These are phyloP conservation scores for Trachelus tabidus DNA, from an alignment of 2,888 invertebrate genomes.

Conservation along the genomic window DNA sequence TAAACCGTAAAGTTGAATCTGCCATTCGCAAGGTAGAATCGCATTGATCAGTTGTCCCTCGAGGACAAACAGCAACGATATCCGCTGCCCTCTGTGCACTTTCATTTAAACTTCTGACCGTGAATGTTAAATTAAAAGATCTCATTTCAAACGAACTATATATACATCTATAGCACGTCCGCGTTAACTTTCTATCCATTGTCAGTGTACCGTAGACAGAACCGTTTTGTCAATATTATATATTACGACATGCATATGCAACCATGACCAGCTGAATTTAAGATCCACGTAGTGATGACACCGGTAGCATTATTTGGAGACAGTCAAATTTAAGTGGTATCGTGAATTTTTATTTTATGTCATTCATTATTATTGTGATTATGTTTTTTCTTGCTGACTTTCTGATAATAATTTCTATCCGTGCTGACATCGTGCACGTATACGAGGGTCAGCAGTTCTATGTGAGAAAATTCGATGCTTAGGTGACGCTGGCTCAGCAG, in stretches of 20 bases:
- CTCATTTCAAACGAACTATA: not conserved
- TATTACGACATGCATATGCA: not conserved
- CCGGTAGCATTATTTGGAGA: not conserved
- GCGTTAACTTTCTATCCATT: not conserved
- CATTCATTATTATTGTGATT: not conserved
- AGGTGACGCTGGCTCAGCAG: constrained; percentile 25
- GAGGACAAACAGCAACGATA: not conserved
- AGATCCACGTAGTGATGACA: not conserved
- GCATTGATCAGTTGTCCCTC: not conserved
- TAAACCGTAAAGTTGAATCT: not conserved
- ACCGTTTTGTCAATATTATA: not conserved
- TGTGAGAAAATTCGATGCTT: constrained; percentile 18
- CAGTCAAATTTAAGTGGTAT: not conserved
- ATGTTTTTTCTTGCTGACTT: not conserved
- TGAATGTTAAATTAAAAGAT: not conserved
- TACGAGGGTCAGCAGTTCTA: not conserved
- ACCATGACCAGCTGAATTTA: not conserved
- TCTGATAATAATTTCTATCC: not conserved
- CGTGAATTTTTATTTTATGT: not conserved
- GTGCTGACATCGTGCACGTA: not conserved
- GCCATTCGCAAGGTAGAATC: not conserved
- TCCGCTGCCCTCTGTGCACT: not conserved
- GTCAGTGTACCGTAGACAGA: not conserved
- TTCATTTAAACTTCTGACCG: not conserved
- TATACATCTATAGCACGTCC: not conserved